Evolutionary conservation across 1,140 invertebrate species (phyloP), one percentile per base, ranked within the genome.

Genomic region (Tetramorium alpestre): DNA sequence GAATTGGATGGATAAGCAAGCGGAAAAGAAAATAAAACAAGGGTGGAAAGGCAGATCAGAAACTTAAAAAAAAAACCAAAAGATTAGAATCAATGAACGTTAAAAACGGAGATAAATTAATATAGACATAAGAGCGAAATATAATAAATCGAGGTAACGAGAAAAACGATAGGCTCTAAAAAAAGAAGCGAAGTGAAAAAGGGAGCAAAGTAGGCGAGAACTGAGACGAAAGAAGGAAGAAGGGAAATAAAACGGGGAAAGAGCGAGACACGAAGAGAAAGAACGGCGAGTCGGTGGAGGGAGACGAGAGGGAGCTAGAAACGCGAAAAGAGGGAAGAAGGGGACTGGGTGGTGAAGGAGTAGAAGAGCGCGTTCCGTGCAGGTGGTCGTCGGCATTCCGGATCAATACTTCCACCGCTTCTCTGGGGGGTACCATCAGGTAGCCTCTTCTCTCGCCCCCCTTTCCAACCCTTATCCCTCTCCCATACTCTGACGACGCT

Each of bases 361-460:
- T 85, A 87, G 70, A 28, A 65, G 89, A 80, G 87, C 91, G 87
- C 44, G 86, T 92, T 94, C 92, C 89, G 91, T 92, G 92, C 90
- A 92, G 88, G 91, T 88, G 91, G 90, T 93, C 91, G 93, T 91
- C 92, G 92, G 91, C 92, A 94, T 94, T 94, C 90, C 94, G 93
- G 94, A 95, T 95, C 94, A 95, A 95, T 95, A 95, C 94, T 95
- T 94, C 93, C 93, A 93, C 92, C 85, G 77, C 88, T 92, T 86
- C 87, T 82, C 91, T 90, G 81, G 86, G 88, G 89, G 87, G 89
- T 78, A 89, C 89, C 62, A 69, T 88, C 80, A 77, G 85, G 75
- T 88, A 87, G 86, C 69, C 73, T 76, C 88, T 73, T 90, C 85
- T 87, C 64, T 87, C 64, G 38, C 18, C 85, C 60, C 87, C 64